Base-by-base conservation (phyloP, 2,113 vertebrate genomes). In the Antechinus flavipes region DNA sequence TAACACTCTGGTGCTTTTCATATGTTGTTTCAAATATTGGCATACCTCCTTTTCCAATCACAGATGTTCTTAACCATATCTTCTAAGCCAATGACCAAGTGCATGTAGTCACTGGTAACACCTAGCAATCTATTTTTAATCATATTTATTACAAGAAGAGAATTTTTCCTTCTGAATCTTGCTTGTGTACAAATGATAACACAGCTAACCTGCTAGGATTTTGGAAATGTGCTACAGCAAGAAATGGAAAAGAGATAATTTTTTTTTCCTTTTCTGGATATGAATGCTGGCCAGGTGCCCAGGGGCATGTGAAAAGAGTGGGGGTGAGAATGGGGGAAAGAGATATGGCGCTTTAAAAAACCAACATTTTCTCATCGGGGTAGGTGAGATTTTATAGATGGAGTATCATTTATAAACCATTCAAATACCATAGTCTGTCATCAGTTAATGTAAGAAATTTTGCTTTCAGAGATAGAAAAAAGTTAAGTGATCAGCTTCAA, bases 81-180 rank as follows among this genome's bases (percentile, higher is more conserved):
- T 19, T 23, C 68, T 42, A 42, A 84, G n/a, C 68, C n/a, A 84
- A 84, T 42, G 42, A n/a, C 19, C n/a, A 84, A 84, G 68, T 84
- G 2, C 2, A 42, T 84, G 68, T 42, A n/a, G 68, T 84, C n/a
- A 23, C 68, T 42, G 68, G 68, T 84, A 84, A 84, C 5, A 42
- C 68, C 42, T 10, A 84, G 2, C n/a, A 84, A 84, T 84, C 68
- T 84, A 84, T 84, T 84, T 84, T 84, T 84, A 19, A 84, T 84
- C n/a, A 42, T 84, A 84, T 84, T 42, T 6, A 84, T 12, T 95
- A 56, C n/a, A 94, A 94, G 76, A 26, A 61, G 68, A 53, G 93
- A 89, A 25, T 92, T 93, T 90, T 61, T 52, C 47, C 68, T 90
- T 95, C 35, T 90, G 10, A 84, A 42, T n/a, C 68, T 76, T 42